Base-by-base conservation (phyloP, 2,888 invertebrate species). In the Catocala fraxini region DNA sequence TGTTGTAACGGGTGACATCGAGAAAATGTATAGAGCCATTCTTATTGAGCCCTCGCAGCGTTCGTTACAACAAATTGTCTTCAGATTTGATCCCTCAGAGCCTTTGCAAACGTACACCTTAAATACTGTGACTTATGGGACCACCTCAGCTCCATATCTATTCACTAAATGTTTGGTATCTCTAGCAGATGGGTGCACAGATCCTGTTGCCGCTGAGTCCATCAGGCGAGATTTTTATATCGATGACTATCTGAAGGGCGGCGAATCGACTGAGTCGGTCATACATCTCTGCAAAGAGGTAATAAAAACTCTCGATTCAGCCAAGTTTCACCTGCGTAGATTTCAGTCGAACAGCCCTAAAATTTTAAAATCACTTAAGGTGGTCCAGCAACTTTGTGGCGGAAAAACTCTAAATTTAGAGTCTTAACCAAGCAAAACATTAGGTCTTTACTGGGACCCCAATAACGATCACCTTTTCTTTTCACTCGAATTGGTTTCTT, bases 391-490 rank as follows among this genome's bases (percentile, higher is more conserved):
- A 39, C 11, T 1, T n/a, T 6, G 11, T n/a, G 6, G 15, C 6
- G 9, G 0, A n/a, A 11, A n/a, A 7, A 43, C 11, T 41, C 41
- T 11, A 35, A 12, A 11, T n/a, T 7, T 34, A 46, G 25, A 6
- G 13, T 77, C 15, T 15, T 15, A 0, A 15, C 15, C 15, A 2
- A 15, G 15, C 15, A 15, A 15, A 15, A 15, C 15, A 0, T 52
- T 82, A 13, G 80, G 80, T 15, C 25, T 80, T 33, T 33, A 73
- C 43, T 80, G 80, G 80, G 4, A 51, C 7, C 67, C 57, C 13
- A 41, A 53, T 4, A 48, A 49, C n/a, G 75, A 80, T 51, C 53
- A 34, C 6, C 62, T 80, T n/a, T 54, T 51, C 6, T 77, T 74
- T 59, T 64, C 61, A 15, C 63, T 77, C 33, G 55, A 71, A 35